Percentiles rank a stretch among this genome's conserved stretches.
These are phyloP conservation scores for Punctoribates punctum DNA, from an alignment of 2,888 invertebrate species.

Conservation along the genomic window DNA sequence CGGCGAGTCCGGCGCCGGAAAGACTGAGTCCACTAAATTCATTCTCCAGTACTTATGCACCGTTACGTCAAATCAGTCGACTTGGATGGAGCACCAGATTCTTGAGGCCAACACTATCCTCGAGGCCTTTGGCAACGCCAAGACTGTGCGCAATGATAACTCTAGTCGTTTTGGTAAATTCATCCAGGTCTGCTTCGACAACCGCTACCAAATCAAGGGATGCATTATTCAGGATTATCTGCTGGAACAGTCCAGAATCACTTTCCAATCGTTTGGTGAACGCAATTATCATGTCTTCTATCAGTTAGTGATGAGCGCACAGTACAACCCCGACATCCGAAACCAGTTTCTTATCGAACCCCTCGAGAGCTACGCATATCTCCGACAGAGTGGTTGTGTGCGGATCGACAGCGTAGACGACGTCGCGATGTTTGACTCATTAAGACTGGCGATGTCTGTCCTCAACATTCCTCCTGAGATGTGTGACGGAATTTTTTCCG, in stretches of 20 bases:
- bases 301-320: slow-evolving; percentile 75
- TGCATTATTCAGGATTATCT: slow-evolving; percentile 87
- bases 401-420: slow-evolving; percentile 65
- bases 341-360: slow-evolving; percentile 68
- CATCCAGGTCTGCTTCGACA: slow-evolving; percentile 87
- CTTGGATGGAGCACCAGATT: slow-evolving; percentile 94
- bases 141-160: slow-evolving; percentile 87
- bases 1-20: slow-evolving; percentile 84
- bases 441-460: slow-evolving; percentile 81
- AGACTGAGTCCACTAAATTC: slow-evolving; percentile 83
- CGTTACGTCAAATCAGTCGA: slow-evolving; percentile 70
- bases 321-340: slow-evolving; percentile 48
- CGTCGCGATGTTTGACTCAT: slow-evolving; percentile 70
- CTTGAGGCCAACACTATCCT: slow-evolving; percentile 87
- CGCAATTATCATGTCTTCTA: slow-evolving; percentile 90
- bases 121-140: slow-evolving; percentile 92
- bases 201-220: slow-evolving; percentile 80
- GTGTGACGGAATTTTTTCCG: slow-evolving; percentile 83
- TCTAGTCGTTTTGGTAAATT: slow-evolving; percentile 92
- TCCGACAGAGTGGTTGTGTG: slow-evolving; percentile 67
- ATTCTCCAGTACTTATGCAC: slow-evolving; percentile 87
- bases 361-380: slow-evolving; percentile 73
- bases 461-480: slow-evolving; percentile 66
- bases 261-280: slow-evolving; percentile 80
- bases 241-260: slow-evolving; percentile 82